Conservation (phyloP, 2,113 vertebrate genomes). For the Pan paniscus region DNA sequence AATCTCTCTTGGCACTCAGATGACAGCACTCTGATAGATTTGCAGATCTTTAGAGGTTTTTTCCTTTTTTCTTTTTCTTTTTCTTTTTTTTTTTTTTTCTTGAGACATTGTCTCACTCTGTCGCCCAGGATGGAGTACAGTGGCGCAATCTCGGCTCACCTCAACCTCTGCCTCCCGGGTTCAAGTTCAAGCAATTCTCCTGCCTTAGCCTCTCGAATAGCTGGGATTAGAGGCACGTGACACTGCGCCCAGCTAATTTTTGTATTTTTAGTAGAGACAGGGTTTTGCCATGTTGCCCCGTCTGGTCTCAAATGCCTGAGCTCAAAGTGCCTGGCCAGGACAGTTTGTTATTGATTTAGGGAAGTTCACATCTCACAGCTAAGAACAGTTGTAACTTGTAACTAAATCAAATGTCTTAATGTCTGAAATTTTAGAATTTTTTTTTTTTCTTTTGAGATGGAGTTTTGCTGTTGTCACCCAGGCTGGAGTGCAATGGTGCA, state of each 20-base stretch:
- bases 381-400: slow-evolving; percentile 2
- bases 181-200: neutral
- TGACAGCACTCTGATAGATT: neutral
- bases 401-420: neutral
- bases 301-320: neutral
- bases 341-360: neutral
- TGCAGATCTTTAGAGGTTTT: neutral
- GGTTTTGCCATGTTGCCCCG: neutral
- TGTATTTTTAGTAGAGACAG: neutral
- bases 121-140: neutral
- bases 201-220: neutral
- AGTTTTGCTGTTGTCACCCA: too few species aligned
- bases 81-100: too few species aligned
- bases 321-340: neutral
- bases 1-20: neutral
- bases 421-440: neutral
- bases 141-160: neutral
- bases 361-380: neutral
- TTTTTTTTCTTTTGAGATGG: too few species aligned
- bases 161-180: neutral
- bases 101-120: too few species aligned
- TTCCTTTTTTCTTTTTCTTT: too few species aligned
- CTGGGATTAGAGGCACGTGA: neutral
- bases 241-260: neutral
- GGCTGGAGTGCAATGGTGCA: too few species aligned